Conservation (phyloP, 2,797 vertebrate species). For the Buphagus erythrorhynchus region DNA sequence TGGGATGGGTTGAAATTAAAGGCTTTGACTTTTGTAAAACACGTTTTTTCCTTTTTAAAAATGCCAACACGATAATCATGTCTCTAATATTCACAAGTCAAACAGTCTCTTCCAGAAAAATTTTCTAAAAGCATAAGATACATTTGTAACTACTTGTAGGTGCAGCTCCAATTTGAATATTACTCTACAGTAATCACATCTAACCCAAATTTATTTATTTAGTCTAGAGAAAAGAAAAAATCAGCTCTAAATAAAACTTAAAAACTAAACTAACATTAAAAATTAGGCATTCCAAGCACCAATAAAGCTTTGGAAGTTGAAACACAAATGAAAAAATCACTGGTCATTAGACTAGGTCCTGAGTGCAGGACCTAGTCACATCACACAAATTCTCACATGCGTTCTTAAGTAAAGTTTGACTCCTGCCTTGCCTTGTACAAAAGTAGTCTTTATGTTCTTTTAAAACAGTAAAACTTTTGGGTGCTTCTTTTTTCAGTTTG, state of each 20-base stretch:
- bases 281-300: not conserved
- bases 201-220: not conserved
- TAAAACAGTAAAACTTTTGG: not conserved
- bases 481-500: not conserved
- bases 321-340: not conserved
- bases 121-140: not conserved
- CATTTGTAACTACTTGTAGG: not conserved
- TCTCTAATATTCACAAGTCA: not conserved
- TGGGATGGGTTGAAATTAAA: not conserved
- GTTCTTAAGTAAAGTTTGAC: not conserved
- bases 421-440: not conserved
- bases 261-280: not conserved
- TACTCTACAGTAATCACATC: not conserved
- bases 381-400: not conserved
- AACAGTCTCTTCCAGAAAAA: not conserved
- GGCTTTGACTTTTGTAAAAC: not conserved
- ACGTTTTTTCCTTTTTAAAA: not conserved
- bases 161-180: not conserved
- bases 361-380: not conserved
- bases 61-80: not conserved
- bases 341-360: not conserved
- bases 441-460: not conserved
- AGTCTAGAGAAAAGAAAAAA: not conserved
- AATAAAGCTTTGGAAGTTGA: not conserved
- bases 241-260: not conserved